phyloP scores from a whole-genome alignment of 2,797 vertebrate species.

The Danio albolineatus region DNA sequence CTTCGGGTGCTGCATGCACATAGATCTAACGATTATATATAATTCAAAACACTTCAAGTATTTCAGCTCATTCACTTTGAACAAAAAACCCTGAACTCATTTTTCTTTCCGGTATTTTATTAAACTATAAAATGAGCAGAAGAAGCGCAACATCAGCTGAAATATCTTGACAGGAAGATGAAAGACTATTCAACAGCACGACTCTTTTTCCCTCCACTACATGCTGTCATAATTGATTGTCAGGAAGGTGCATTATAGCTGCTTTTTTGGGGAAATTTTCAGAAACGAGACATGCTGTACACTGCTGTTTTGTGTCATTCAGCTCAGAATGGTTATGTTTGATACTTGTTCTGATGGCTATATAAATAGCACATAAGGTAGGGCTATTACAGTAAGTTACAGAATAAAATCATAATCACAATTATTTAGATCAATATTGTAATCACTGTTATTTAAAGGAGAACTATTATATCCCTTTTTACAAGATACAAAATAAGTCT shows the following conservation, averaged over 20 bases:
- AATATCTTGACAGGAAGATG: slow-evolving; percentile 44
- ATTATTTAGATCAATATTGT: too few species aligned
- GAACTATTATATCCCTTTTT: too few species aligned
- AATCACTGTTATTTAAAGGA: too few species aligned
- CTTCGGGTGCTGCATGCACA: neutral
- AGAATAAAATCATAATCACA: too few species aligned
- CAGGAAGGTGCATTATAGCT: slow-evolving; percentile 33
- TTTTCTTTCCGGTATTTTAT: slow-evolving; percentile 5
- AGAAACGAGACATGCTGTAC: neutral
- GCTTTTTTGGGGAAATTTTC: slow-evolving; percentile 2
- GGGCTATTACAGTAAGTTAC: too few species aligned
- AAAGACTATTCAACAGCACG: slow-evolving; percentile 22
- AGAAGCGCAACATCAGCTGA: slow-evolving; percentile 17
- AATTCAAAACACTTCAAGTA: slow-evolving; percentile 17
- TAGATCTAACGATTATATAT: slow-evolving; percentile 12
- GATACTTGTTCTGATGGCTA: neutral
- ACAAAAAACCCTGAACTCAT: slow-evolving; percentile 6
- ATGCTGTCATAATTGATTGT: slow-evolving; percentile 33
- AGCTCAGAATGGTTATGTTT: neutral
- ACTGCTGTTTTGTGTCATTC: neutral
- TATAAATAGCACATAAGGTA: neutral
- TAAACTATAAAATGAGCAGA: slow-evolving; percentile 30
- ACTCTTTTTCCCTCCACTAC: slow-evolving; percentile 6
- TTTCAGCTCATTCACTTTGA: slow-evolving; percentile 18
- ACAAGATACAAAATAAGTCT: too few species aligned